phyloP scores from a whole-genome alignment of 2,113 vertebrate genomes.

The Siniperca chuatsi region DNA sequence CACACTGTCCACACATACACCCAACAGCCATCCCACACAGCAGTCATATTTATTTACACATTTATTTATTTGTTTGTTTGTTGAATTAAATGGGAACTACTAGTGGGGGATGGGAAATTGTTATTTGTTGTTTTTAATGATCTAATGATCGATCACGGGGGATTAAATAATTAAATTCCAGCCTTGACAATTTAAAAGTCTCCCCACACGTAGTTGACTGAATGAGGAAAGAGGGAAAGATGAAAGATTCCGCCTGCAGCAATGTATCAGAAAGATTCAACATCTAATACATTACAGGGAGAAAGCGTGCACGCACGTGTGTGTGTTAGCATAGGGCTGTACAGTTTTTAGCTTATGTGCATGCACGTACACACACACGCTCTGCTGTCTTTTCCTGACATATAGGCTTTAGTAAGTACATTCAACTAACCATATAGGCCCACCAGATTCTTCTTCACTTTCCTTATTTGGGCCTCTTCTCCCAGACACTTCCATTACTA shows the following conservation, averaged over 20 bases:
- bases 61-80: constrained; percentile 82
- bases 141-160: constrained; percentile 79
- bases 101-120: constrained; percentile 50
- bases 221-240: constrained; percentile 67
- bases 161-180: constrained; percentile 81
- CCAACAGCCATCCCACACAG: constrained; percentile 44
- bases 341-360: constrained; percentile 34
- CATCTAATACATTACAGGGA: constrained; percentile 66
- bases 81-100: constrained; percentile 77
- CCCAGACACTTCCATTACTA: constrained; percentile 55
- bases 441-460: constrained; percentile 55
- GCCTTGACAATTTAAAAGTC: constrained; percentile 78
- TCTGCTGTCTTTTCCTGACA: constrained; percentile 48
- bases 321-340: not conserved
- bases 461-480: constrained; percentile 54
- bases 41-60: constrained; percentile 74
- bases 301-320: constrained; percentile 7
- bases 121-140: constrained; percentile 72
- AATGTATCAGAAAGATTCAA: constrained; percentile 70
- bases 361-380: constrained; percentile 24
- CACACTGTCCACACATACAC: constrained; percentile 15
- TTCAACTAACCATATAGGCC: constrained; percentile 44
- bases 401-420: constrained; percentile 42
- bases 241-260: constrained; percentile 70
- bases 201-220: constrained; percentile 59